A percentile compares a stretch with the other conserved stretches of the same genome.
Conservation (phyloP, 2,113 vertebrate genomes). For the Turnix velox region DNA sequence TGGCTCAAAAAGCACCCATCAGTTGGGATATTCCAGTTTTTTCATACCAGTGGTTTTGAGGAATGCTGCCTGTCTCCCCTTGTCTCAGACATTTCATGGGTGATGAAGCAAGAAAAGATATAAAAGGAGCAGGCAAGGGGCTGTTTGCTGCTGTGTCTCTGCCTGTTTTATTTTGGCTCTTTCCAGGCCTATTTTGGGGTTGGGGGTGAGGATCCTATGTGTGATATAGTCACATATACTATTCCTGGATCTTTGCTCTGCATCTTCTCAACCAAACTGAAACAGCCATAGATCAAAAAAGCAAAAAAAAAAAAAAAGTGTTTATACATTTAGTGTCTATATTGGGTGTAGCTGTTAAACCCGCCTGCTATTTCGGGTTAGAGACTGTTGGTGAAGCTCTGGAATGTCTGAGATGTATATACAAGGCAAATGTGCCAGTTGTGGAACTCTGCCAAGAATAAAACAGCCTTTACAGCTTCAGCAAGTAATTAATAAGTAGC, state of each 20-base stretch:
- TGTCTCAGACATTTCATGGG: slow-evolving; percentile 74
- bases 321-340: background rate
- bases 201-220: background rate
- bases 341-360: background rate
- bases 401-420: background rate
- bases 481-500: background rate
- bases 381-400: background rate
- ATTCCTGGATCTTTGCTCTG: background rate
- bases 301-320: background rate
- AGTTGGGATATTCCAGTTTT: slow-evolving; percentile 74
- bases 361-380: background rate
- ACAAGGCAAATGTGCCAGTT: background rate
- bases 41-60: slow-evolving; percentile 80
- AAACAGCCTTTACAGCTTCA: background rate
- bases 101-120: slow-evolving; percentile 80
- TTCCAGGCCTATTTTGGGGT: slow-evolving; percentile 23
- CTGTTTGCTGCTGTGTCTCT: slow-evolving; percentile 60
- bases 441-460: background rate
- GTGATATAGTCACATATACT: background rate
- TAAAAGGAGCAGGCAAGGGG: slow-evolving; percentile 74
- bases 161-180: background rate
- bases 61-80: slow-evolving; percentile 81
- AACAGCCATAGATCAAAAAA: background rate
- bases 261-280: background rate
- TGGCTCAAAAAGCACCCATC: slow-evolving; percentile 59